These are phyloP conservation scores for Morpho helenor DNA, from an alignment of 2,888 invertebrate species.

Conservation along the genomic window DNA sequence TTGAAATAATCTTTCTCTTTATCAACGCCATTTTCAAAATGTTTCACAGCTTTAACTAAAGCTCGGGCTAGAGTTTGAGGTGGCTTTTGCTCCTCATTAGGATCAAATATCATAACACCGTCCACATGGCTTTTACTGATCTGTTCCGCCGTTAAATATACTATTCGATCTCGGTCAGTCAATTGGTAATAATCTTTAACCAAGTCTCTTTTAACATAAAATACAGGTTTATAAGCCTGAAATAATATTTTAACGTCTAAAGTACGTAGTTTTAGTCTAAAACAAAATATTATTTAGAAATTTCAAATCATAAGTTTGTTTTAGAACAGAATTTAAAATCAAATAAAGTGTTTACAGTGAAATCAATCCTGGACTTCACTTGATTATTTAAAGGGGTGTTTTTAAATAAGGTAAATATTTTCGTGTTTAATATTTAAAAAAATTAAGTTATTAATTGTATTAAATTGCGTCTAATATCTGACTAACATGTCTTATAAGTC, in stretches of 20 bases:
- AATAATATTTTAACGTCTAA: slow-evolving; percentile 17
- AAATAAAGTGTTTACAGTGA: no score
- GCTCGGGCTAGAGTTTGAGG: slow-evolving; percentile 29
- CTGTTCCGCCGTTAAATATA: background rate
- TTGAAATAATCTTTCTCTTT: slow-evolving; percentile 28
- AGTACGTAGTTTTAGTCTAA: no score
- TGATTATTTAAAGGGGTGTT: no score
- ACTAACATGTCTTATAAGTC: no score
- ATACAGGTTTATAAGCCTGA: slow-evolving; percentile 34
- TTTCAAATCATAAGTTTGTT: no score
- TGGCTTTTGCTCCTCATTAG: slow-evolving; percentile 8
- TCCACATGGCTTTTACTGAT: background rate
- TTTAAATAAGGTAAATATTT: no score
- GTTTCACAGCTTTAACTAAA: slow-evolving; percentile 31
- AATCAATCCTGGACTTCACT: no score
- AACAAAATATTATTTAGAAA: no score
- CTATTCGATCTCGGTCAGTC: background rate
- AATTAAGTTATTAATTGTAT: no score
- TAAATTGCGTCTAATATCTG: no score
- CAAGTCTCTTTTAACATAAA: slow-evolving; percentile 28
- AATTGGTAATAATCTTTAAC: slow-evolving; percentile 27
- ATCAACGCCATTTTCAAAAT: slow-evolving; percentile 26
- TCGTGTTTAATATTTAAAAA: no score
- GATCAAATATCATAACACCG: background rate
- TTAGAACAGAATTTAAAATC: no score